Evolutionary conservation across 2,888 invertebrate species (phyloP).

Genomic region (Agonopterix subpropinquella): DNA sequence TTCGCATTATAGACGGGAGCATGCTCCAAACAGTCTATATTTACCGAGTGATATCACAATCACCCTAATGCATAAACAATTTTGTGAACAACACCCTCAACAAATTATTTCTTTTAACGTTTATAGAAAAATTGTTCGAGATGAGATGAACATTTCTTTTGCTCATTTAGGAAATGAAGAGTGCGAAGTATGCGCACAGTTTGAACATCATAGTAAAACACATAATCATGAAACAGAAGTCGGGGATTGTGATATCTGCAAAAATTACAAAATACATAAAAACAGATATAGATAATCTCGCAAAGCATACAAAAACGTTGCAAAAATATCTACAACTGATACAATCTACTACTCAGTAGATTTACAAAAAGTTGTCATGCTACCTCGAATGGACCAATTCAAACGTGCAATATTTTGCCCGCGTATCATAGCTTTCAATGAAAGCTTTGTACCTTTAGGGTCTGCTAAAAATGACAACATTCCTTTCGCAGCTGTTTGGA

Average conservation of each 20-base stretch:
- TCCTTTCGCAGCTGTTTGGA: conserved; percentile 12
- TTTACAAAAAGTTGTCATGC: conserved; percentile 17
- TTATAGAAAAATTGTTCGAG: conserved; percentile 3
- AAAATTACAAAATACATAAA: conserved; percentile 2
- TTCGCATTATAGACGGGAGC: conserved; percentile 8
- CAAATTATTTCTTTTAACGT: conserved; percentile 1
- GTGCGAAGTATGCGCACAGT: conserved; percentile 7
- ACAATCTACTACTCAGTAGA: conserved; percentile 8
- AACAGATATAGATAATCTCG: conserved; percentile 1
- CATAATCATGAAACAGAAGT: not conserved
- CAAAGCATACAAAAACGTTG: not conserved
- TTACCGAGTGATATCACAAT: conserved; percentile 8
- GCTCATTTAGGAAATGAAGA: conserved; percentile 10
- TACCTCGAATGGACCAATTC: conserved; percentile 15
- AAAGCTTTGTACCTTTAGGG: conserved; percentile 15
- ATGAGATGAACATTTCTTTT: conserved; percentile 10
- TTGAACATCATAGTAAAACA: conserved; percentile 1
- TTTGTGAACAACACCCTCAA: conserved; percentile 1
- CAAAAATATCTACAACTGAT: not conserved
- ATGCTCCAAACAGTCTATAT: conserved; percentile 5
- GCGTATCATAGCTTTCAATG: conserved; percentile 15
- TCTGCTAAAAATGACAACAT: conserved; percentile 1
- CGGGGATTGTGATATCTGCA: conserved; percentile 2
- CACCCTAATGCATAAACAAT: conserved; percentile 6
- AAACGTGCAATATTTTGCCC: conserved; percentile 15